These are phyloP conservation scores for Bambusicola thoracicus DNA, from an alignment of 2,113 vertebrate species.

Conservation along the genomic window DNA sequence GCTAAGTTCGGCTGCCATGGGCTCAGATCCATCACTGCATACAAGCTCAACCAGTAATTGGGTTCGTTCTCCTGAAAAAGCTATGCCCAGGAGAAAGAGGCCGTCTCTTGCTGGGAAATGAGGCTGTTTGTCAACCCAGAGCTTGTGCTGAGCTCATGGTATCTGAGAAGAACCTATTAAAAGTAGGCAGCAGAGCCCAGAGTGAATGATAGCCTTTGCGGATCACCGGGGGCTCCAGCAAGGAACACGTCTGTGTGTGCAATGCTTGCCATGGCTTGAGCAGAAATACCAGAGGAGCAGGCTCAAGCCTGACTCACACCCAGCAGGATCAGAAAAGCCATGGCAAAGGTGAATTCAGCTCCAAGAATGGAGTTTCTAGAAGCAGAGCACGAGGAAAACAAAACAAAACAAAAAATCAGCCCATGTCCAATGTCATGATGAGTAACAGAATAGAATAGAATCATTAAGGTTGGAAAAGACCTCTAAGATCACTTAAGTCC, in stretches of 20 bases:
- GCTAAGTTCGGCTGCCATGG: fast-evolving
- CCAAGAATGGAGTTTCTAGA: not conserved
- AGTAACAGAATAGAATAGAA: not conserved
- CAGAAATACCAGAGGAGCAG: not conserved
- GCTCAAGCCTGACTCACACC: not conserved
- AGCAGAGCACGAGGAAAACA: not conserved
- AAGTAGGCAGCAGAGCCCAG: not conserved
- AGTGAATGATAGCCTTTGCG: not conserved
- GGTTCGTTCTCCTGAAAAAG: not conserved
- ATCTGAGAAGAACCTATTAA: not conserved
- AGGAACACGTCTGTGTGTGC: not conserved
- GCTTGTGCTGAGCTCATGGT: not conserved
- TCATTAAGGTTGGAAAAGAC: too few species aligned
- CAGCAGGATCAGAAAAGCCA: not conserved
- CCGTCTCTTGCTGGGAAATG: not conserved
- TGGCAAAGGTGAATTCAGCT: not conserved
- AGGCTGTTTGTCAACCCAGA: not conserved
- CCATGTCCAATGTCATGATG: not conserved
- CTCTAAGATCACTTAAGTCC: too few species aligned
- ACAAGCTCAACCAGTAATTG: not conserved
- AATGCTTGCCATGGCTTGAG: not conserved
- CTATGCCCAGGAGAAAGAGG: not conserved
- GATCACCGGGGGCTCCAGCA: not conserved
- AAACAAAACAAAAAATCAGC: not conserved
- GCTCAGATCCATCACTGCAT: not conserved